Conservation (phyloP, 2,113 vertebrate genomes). For the Nothobranchius furzeri region DNA sequence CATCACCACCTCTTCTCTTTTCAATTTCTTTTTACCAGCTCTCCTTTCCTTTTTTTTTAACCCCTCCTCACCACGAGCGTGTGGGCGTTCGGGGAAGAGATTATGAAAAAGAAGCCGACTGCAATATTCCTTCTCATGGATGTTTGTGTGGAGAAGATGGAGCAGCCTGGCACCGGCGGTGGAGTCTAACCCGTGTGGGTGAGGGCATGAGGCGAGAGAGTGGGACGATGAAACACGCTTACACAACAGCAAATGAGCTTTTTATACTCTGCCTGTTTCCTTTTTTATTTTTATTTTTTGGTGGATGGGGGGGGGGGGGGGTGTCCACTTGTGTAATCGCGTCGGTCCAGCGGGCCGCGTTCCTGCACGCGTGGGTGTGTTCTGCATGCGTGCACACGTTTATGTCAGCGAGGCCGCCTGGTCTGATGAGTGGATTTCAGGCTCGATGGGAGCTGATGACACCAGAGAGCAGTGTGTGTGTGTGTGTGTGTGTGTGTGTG, state of each 20-base stretch:
- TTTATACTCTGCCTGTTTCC: slow-evolving; percentile 60
- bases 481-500: slow-evolving; percentile 34
- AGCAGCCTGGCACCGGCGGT: slow-evolving; percentile 62
- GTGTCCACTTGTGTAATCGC: slow-evolving; percentile 65
- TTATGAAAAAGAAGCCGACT: slow-evolving; percentile 69
- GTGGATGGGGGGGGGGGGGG: slow-evolving; percentile 58
- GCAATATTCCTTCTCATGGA: slow-evolving; percentile 68
- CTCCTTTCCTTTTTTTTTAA: slow-evolving; percentile 32
- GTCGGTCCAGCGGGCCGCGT: slow-evolving; percentile 38
- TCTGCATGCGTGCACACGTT: slow-evolving; percentile 38
- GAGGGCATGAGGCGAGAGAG: slow-evolving; percentile 58
- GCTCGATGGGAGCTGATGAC: slow-evolving; percentile 54
- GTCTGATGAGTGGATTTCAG: slow-evolving; percentile 68
- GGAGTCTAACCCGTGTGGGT: slow-evolving; percentile 71
- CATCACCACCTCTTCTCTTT: slow-evolving; percentile 54
- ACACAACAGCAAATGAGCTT: slow-evolving; percentile 70
- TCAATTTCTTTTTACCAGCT: slow-evolving; percentile 55
- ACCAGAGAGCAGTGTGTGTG: slow-evolving; percentile 42
- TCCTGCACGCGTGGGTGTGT: slow-evolving; percentile 38
- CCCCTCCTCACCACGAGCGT: slow-evolving; percentile 54
- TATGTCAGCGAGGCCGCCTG: slow-evolving; percentile 58
- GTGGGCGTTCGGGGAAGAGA: slow-evolving; percentile 71
- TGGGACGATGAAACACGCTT: slow-evolving; percentile 74
- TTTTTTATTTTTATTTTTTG: slow-evolving; percentile 31
- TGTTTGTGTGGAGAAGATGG: slow-evolving; percentile 66